A percentile compares a stretch with the other conserved stretches of the same genome.
These are phyloP conservation scores for Lasioglossum zephyrum DNA, from an alignment of 2,888 invertebrate species.

Conservation along the genomic window DNA sequence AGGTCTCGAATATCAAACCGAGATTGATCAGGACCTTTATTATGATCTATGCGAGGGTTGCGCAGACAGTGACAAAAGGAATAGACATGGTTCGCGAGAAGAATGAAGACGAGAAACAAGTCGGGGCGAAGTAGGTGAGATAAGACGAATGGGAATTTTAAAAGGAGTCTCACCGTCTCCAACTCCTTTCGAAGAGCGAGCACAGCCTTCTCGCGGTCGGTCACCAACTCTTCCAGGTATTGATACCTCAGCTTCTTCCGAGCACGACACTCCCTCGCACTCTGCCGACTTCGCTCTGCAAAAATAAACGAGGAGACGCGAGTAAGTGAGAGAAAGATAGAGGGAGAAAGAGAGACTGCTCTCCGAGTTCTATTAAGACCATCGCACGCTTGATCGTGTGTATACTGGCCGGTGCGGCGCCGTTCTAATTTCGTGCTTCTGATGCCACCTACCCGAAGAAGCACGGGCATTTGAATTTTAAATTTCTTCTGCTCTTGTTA, in stretches of 20 bases:
- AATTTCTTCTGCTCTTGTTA: background rate
- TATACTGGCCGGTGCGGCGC: background rate
- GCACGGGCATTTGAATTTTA: background rate
- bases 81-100: background rate
- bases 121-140: slow-evolving; percentile 14
- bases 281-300: slow-evolving; percentile 97
- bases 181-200: slow-evolving; percentile 94
- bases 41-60: background rate
- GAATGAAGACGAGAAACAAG: background rate
- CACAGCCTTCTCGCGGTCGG: slow-evolving; percentile 96
- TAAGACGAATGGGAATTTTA: slow-evolving; percentile 3
- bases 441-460: slow-evolving; percentile 6
- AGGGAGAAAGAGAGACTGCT: background rate
- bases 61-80: background rate
- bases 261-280: slow-evolving; percentile 98
- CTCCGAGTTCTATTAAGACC: background rate
- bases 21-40: background rate
- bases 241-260: slow-evolving; percentile 98
- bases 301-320: slow-evolving; percentile 65
- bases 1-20: background rate
- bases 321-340: slow-evolving; percentile 10
- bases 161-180: slow-evolving; percentile 89
- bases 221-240: slow-evolving; percentile 97
- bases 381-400: background rate
- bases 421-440: slow-evolving; percentile 15